These are phyloP conservation scores for Dufourea novaeangliae DNA, from an alignment of 1,140 invertebrate species.

Conservation along the genomic window DNA sequence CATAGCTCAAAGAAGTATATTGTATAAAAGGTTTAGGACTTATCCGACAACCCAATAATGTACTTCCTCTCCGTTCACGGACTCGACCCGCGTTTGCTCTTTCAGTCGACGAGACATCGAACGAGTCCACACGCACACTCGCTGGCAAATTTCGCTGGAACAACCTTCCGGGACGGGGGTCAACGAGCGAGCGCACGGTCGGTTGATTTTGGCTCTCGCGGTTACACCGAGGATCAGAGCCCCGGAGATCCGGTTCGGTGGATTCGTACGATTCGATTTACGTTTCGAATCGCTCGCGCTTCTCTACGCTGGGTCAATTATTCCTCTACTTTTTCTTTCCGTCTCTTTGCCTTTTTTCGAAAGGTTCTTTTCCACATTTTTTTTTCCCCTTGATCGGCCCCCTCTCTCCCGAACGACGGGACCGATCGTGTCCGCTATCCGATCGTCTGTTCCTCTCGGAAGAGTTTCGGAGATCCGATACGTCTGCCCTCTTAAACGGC, in stretches of 20 bases:
- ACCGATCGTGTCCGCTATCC: background rate
- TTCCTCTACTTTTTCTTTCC: conserved; percentile 11
- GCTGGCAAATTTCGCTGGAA: background rate
- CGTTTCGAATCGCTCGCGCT: background rate
- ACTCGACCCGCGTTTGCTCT: background rate
- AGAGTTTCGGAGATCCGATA: conserved; percentile 70
- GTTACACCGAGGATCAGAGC: conserved; percentile 68
- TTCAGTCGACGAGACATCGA: too few species aligned
- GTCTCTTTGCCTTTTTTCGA: background rate
- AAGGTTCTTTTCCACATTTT: conserved; percentile 1
- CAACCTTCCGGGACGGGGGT: conserved; percentile 8
- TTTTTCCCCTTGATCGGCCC: conserved; percentile 21
- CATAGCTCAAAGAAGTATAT: too few species aligned
- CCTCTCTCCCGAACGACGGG: too few species aligned
- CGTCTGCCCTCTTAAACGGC: conserved; percentile 67
- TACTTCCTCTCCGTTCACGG: too few species aligned
- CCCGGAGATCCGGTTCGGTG: conserved; percentile 72
- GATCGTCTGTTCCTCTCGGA: conserved; percentile 32
- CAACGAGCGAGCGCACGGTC: conserved; percentile 54
- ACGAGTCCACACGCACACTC: too few species aligned
- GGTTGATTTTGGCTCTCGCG: conserved; percentile 55
- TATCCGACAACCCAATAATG: too few species aligned
- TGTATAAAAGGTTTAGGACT: too few species aligned
- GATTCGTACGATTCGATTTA: conserved; percentile 41
- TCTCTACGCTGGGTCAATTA: background rate